Evolutionary conservation across 2,797 vertebrate genomes (phyloP), one percentile per base, ranked within the genome.

Genomic region (Galagoides demidoff): DNA sequence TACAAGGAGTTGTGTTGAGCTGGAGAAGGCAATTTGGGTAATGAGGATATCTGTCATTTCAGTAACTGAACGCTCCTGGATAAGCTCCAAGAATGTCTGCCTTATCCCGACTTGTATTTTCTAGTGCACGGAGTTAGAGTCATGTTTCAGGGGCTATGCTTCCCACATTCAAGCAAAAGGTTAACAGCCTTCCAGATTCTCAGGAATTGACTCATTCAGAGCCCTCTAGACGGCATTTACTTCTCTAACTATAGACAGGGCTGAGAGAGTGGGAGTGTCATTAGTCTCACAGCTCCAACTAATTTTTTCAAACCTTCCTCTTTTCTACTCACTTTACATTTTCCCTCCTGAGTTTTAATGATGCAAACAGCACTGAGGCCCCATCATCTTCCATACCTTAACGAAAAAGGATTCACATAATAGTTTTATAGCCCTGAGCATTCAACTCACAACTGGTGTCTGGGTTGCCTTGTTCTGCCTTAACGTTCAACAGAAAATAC

Each of bases 401-500:
- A 96, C 85, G 94, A 31, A 98, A 97, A 98, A 5, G 66, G 93
- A 97, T 96, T 97, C 90, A 86, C 49, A 9, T 95, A 96, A 96
- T 49, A 95, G 91, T 95, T 98, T 97, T 96, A 97, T 34, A 95
- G 82, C 86, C 95, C 52, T 84, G 93, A 95, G 83, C 79, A 95
- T 97, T 97, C 95, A 86, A 85, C 89, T 97, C 93, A 96, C 96
- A 94, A 55, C 79, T 97, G 96, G 95, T 92, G 66, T 63, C 11
- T 89, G 90, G 71, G 97, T 97, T 96, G 84, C 83, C 81, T 96
- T 92, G 66, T 84, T 98, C 95, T 96, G 94, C 68, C 61, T 97
- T 97, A 95, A 97, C 85, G 87, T 92, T 96, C 96, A 97, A 96
- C 39, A 96, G 84, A 97, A 97, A 97, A 94, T 43, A 85, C 29